These are phyloP conservation scores for Vandiemenella viatica DNA, from an alignment of 2,888 invertebrate species.

Conservation along the genomic window DNA sequence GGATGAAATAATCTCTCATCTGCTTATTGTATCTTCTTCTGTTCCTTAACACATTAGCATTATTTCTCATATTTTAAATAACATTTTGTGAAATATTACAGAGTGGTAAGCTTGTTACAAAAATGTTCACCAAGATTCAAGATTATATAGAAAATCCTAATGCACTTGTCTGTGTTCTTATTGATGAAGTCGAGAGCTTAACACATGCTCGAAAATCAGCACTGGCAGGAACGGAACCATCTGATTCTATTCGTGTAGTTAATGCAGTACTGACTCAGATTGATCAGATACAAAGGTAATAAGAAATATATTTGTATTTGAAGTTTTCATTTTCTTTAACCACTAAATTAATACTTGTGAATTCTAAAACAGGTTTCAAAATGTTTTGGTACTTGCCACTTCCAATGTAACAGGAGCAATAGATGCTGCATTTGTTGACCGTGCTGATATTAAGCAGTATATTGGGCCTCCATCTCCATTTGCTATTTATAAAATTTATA, in stretches of 20 bases:
- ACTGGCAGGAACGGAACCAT: slow-evolving; percentile 68
- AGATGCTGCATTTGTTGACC: slow-evolving; percentile 88
- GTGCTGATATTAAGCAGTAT: slow-evolving; percentile 85
- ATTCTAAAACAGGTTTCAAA: slow-evolving; percentile 44
- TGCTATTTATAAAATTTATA: slow-evolving; percentile 73
- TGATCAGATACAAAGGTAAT: slow-evolving; percentile 62
- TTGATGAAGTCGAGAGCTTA: slow-evolving; percentile 94
- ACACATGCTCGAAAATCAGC: slow-evolving; percentile 71
- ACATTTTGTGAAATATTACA: too few species aligned
- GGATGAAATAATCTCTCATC: slow-evolving; percentile 9
- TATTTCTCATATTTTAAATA: too few species aligned
- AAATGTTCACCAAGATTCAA: slow-evolving; percentile 75
- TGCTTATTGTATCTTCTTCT: too few species aligned
- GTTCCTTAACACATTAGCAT: too few species aligned
- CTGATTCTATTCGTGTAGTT: slow-evolving; percentile 90
- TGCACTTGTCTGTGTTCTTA: slow-evolving; percentile 73
- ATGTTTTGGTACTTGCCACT: slow-evolving; percentile 86
- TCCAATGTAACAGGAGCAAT: slow-evolving; percentile 90
- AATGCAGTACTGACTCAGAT: slow-evolving; percentile 91
- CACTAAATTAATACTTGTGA: neutral
- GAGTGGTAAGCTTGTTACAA: slow-evolving; percentile 92
- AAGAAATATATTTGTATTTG: slow-evolving; percentile 1
- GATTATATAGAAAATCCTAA: slow-evolving; percentile 61
- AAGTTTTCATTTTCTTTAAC: neutral
- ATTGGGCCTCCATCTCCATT: slow-evolving; percentile 65